Percentiles rank a stretch among this genome's conserved stretches.
Evolutionary conservation across 2,797 vertebrate genomes (phyloP).

Genomic region (Acipenser ruthenus): DNA sequence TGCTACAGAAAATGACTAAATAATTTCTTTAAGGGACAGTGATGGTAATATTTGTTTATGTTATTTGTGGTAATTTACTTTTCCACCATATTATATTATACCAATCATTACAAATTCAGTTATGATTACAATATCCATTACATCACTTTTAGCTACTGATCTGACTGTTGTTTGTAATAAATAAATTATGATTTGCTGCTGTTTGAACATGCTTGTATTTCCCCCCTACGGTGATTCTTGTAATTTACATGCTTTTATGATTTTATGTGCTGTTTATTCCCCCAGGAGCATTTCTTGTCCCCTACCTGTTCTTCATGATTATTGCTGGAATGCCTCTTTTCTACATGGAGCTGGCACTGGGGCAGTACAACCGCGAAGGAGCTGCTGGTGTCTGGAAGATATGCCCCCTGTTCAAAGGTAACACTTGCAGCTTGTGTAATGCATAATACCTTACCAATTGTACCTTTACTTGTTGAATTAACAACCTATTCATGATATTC

Average conservation of each 20-base stretch:
- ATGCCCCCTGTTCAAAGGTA: constrained; percentile 85
- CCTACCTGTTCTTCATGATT: constrained; percentile 84
- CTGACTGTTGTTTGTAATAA: neutral
- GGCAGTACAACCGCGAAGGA: constrained; percentile 81
- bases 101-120: too few species aligned
- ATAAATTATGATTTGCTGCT: neutral
- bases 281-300: constrained; percentile 80
- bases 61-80: too few species aligned
- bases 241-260: neutral
- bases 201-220: too few species aligned
- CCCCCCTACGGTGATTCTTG: neutral
- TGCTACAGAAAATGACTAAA: too few species aligned
- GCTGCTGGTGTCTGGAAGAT: constrained; percentile 88
- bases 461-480: too few species aligned
- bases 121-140: neutral
- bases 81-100: too few species aligned
- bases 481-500: too few species aligned
- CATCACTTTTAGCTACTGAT: neutral
- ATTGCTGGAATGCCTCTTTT: constrained; percentile 87
- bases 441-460: too few species aligned
- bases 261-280: neutral
- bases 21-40: too few species aligned
- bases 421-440: neutral
- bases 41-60: too few species aligned
- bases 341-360: constrained; percentile 86